Evolutionary conservation across 2,888 invertebrate genomes (phyloP).

Genomic region (Bruchidius siliquastri): DNA sequence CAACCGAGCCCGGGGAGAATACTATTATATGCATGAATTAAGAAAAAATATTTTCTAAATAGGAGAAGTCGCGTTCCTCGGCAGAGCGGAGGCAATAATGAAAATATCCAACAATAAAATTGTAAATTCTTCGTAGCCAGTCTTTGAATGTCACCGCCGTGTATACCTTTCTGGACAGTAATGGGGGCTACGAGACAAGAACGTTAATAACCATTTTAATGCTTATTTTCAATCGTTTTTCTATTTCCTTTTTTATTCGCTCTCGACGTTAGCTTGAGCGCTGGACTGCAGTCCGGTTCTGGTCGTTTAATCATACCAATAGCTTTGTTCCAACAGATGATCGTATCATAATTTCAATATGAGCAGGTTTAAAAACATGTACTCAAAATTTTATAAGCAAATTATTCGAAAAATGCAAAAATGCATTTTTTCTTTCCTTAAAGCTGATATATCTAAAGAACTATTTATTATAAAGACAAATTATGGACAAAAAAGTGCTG

Average conservation of each 20-base stretch:
- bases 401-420: too few relatives aligned
- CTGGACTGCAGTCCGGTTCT: background rate
- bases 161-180: slow-evolving; percentile 41
- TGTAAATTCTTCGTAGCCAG: slow-evolving; percentile 38
- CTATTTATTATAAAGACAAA: too few relatives aligned
- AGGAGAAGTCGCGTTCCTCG: slow-evolving; percentile 36
- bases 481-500: too few relatives aligned
- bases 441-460: too few relatives aligned
- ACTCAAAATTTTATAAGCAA: too few relatives aligned
- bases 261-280: background rate
- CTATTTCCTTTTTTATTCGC: slow-evolving; percentile 14
- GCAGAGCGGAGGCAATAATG: slow-evolving; percentile 36
- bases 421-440: too few relatives aligned
- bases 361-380: too few relatives aligned
- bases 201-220: slow-evolving; percentile 40
- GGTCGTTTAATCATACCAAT: background rate
- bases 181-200: slow-evolving; percentile 40
- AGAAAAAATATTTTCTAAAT: slow-evolving; percentile 32
- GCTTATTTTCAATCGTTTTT: slow-evolving; percentile 33
- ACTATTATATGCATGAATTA: slow-evolving; percentile 28
- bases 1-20: background rate
- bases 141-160: slow-evolving; percentile 43
- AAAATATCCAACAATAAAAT: slow-evolving; percentile 45
- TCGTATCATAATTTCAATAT: too few relatives aligned
- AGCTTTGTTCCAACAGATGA: too few relatives aligned